phyloP scores from a whole-genome alignment of 2,888 invertebrate species.

The Xanthia icteritia region DNA sequence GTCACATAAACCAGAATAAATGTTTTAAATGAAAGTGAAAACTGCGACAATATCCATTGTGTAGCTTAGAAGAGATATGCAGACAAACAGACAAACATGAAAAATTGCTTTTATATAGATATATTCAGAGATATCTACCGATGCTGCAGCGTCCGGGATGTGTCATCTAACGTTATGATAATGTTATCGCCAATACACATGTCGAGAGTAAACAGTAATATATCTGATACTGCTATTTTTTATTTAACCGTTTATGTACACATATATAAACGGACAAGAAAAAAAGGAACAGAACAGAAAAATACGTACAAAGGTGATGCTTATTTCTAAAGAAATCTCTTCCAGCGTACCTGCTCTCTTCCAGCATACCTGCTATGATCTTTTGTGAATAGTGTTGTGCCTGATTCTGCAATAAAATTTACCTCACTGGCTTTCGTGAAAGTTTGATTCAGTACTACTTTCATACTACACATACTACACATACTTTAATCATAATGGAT shows the following conservation, averaged over 20 bases:
- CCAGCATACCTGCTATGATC: no score
- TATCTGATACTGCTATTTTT: slow-evolving; percentile 4
- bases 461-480: neutral
- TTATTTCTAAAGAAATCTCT: no score
- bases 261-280: no score
- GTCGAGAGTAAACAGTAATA: slow-evolving; percentile 7
- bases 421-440: neutral
- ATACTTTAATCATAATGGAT: neutral
- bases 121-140: neutral
- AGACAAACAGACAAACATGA: neutral
- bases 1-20: neutral
- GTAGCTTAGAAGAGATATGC: neutral
- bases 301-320: no score
- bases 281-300: no score
- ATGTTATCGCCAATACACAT: slow-evolving; percentile 22
- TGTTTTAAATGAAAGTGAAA: neutral
- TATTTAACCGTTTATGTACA: no score
- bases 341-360: no score
- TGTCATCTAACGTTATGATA: slow-evolving; percentile 19
- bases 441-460: neutral
- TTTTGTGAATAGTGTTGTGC: slow-evolving; percentile 6
- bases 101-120: neutral
- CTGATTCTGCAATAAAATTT: neutral
- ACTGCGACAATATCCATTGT: neutral
- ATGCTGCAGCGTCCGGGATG: slow-evolving; percentile 11